phyloP scores from a whole-genome alignment of 2,113 vertebrate genomes.

The Coracopsis vasa region DNA sequence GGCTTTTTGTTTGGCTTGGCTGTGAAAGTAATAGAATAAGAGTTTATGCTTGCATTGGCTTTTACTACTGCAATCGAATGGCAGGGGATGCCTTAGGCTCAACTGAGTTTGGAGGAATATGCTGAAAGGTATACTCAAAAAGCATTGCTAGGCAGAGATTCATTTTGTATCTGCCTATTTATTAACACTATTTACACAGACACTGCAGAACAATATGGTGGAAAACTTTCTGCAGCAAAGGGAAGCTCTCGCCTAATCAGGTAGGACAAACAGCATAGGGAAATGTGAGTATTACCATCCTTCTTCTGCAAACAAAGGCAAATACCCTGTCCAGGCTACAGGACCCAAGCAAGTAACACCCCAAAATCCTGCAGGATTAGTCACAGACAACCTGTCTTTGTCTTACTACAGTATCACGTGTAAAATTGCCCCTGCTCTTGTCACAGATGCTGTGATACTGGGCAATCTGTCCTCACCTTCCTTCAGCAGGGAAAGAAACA shows the following conservation, averaged over 20 bases:
- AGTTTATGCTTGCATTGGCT: neutral
- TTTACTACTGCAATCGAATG: neutral
- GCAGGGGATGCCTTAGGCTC: neutral
- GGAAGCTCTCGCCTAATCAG: neutral
- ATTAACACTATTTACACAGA: neutral
- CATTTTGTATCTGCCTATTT: neutral
- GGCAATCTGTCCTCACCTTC: neutral
- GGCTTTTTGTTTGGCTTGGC: neutral
- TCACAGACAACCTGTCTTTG: neutral
- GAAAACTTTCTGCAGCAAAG: neutral
- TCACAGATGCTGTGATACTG: neutral
- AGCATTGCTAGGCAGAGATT: neutral
- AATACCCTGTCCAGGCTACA: neutral
- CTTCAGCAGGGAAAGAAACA: neutral
- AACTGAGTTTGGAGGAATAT: neutral
- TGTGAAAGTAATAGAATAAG: neutral
- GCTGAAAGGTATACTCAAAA: neutral
- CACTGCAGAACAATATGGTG: neutral
- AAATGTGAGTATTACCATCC: neutral
- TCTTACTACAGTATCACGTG: neutral
- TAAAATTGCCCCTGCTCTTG: neutral
- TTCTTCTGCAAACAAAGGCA: neutral
- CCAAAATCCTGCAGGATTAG: neutral
- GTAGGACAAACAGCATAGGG: neutral
- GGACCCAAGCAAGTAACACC: neutral